These are phyloP conservation scores for Gisinianus flammeolus DNA, from an alignment of 2,888 invertebrate genomes.

Conservation along the genomic window DNA sequence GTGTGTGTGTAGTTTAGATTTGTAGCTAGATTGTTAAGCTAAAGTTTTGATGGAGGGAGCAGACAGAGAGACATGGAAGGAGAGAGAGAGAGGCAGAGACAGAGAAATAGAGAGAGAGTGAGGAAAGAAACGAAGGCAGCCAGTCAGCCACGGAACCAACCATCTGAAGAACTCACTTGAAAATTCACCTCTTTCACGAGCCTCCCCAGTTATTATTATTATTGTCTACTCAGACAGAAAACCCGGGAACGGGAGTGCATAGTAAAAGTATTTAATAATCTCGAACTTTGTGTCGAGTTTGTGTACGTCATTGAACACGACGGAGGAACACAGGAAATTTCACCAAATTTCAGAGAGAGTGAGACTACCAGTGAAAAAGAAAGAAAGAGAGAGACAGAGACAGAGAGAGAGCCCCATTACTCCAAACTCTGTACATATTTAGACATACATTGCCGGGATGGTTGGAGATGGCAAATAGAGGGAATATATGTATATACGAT, in stretches of 20 bases:
- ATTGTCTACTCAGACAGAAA: slow-evolving; percentile 19
- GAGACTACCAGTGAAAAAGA: no score
- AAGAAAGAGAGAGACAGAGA: not conserved
- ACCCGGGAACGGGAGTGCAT: not conserved
- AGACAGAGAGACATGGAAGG: not conserved
- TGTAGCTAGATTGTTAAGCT: not conserved
- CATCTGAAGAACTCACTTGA: not conserved
- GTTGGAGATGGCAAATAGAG: not conserved
- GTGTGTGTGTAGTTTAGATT: not conserved
- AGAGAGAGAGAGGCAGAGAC: not conserved
- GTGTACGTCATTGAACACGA: not conserved
- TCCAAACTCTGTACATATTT: no score
- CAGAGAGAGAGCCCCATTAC: not conserved
- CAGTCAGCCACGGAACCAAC: not conserved
- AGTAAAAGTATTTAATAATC: slow-evolving; percentile 18
- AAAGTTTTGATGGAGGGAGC: not conserved
- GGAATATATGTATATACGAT: no score
- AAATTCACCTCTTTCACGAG: slow-evolving; percentile 17
- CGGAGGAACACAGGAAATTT: no score
- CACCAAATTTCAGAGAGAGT: no score
- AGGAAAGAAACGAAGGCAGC: no score
- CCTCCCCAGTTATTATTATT: slow-evolving; percentile 9
- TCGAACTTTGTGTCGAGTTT: slow-evolving; percentile 6
- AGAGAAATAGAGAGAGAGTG: no score
- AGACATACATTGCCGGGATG: not conserved